These are phyloP conservation scores for Palythoa grandis DNA, from an alignment of 92 coral and sea anemone species.

Conservation along the genomic window DNA sequence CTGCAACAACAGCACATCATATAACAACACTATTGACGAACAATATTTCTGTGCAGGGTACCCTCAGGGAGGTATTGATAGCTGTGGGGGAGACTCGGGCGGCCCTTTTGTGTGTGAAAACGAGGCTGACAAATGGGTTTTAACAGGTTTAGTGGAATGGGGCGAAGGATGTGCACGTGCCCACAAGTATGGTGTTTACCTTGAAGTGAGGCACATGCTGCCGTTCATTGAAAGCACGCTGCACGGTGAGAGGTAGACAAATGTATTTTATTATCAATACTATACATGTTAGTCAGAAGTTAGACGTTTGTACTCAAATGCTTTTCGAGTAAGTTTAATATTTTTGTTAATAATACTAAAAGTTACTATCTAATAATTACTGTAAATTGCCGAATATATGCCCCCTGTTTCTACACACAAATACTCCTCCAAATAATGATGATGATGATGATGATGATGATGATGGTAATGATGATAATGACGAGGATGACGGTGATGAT, in stretches of 20 bases:
- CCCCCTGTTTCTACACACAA: too few species aligned
- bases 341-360: too few species aligned
- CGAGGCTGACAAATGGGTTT: conserved; percentile 82
- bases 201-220: conserved; percentile 76
- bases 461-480: too few species aligned
- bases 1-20: conserved; percentile 83
- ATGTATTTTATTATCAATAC: too few species aligned
- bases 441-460: too few species aligned
- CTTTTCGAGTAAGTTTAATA: too few species aligned
- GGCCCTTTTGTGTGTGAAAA: conserved; percentile 94
- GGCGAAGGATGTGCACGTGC: conserved; percentile 91
- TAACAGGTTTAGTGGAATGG: conserved; percentile 90
- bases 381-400: too few species aligned
- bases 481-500: too few species aligned
- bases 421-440: too few species aligned
- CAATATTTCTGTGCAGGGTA: conserved; percentile 92
- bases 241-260: conserved; percentile 65
- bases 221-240: conserved; percentile 87
- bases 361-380: too few species aligned
- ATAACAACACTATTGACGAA: conserved; percentile 72
- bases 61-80: conserved; percentile 80
- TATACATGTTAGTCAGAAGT: too few species aligned
- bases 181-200: conserved; percentile 87
- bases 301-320: too few species aligned
- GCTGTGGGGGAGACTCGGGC: conserved; percentile 96